Evolutionary conservation across 2,113 vertebrate species (phyloP), one percentile per base, ranked within the genome.

Genomic region (Pagrus major): DNA sequence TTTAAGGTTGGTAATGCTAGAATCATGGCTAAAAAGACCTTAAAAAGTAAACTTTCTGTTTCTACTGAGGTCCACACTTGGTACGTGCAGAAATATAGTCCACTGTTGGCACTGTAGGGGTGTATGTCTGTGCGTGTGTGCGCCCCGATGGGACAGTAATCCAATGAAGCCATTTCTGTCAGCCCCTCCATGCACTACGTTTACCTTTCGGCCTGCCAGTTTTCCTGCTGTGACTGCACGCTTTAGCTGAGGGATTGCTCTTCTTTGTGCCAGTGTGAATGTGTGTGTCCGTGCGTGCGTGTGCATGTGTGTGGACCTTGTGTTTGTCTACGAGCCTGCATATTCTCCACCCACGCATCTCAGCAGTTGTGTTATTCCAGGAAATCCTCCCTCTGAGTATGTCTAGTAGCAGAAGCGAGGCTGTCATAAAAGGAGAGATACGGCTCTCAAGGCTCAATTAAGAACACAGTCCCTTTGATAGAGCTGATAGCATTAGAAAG

Each of bases 381-480:
- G 83, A 88, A 90, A 90, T 81, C 80, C 84, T 89, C 59, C 55
- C 66, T 81, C 79, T 70, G 85, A 85, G 81, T 80, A 31, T 74
- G 77, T 78, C 61, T 85, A 51, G 42, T 55, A 54, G 69, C 75
- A 79, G 76, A 69, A 61, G 66, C 15, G 4, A 73, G 47, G 61
- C 60, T 85, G 74, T 85, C 82, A 81, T 86, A 86, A 90, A 91
- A 82, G 42, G 29, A 67, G 80, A 76, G 64, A 47, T 65, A 49
- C 49, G 56, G 63, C 80, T 91, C 84, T 84, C 71, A 80, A 82
- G 54, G 78, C 88, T 88, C 86, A 84, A 90, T 89, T 88, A 92
- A 82, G 80, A 81, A 41, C 49, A 75, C 58, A 54, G 54, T 47
- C 56, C 59, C 74, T 89, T 80, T 76, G 83, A 86, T 58, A 33